phyloP scores from a whole-genome alignment of 37 sponge, comb jelly and placozoan species.

The Diacarnus erythraeanus region DNA sequence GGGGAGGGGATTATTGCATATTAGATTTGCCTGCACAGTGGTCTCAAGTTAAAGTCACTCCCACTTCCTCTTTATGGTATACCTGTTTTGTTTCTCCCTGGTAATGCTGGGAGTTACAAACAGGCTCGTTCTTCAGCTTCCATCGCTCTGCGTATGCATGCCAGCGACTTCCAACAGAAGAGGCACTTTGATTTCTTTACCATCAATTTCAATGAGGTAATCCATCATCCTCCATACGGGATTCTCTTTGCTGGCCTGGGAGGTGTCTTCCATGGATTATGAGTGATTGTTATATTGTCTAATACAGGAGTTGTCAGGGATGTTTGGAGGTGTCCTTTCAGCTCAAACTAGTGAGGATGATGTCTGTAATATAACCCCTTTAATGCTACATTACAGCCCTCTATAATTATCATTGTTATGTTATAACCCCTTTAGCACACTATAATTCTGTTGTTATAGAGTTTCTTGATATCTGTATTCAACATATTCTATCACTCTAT shows the following conservation, averaged over 20 bases:
- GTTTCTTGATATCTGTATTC: constrained; percentile 49
- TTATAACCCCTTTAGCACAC: no score
- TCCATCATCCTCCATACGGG: background rate
- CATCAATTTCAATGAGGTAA: constrained; percentile 45
- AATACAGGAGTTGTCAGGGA: constrained; percentile 66
- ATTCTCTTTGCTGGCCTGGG: background rate
- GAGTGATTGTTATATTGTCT: background rate
- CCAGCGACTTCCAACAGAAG: constrained; percentile 22
- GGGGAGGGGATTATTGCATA: background rate
- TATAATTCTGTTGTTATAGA: constrained; percentile 8
- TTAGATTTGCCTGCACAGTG: background rate
- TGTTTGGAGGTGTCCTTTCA: constrained; percentile 65
- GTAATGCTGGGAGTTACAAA: constrained; percentile 79
- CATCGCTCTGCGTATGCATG: constrained; percentile 51
- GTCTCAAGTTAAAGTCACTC: background rate
- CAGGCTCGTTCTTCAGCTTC: constrained; percentile 78
- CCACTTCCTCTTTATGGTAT: constrained; percentile 46
- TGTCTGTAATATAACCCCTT: no score
- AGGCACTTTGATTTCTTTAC: constrained; percentile 59
- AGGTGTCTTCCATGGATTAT: background rate
- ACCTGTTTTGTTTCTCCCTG: constrained; percentile 81
- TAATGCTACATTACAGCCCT: no score
- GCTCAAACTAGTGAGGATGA: constrained; percentile 46
- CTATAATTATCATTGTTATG: background rate
- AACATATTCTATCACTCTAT: constrained; percentile 71